These are phyloP conservation scores for Actinemys pallida DNA, from an alignment of 2,113 vertebrate genomes.

Conservation along the genomic window DNA sequence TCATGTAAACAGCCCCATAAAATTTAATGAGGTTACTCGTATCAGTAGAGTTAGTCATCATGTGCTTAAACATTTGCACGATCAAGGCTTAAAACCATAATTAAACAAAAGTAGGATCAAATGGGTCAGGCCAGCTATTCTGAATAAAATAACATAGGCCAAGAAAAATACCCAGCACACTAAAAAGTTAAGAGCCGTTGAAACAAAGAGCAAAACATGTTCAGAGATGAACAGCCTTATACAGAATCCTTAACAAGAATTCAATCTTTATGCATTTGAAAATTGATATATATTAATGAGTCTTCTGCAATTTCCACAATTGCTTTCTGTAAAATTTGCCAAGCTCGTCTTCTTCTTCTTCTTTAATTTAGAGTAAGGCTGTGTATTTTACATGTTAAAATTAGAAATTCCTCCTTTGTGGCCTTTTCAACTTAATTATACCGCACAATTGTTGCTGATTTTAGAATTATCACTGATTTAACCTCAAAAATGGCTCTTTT, in stretches of 20 bases:
- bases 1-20: neutral
- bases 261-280: slow-evolving; percentile 45
- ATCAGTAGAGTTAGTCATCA: neutral
- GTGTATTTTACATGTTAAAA: slow-evolving; percentile 63
- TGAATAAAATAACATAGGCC: neutral
- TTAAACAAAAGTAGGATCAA: neutral
- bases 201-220: neutral
- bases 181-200: neutral
- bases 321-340: slow-evolving; percentile 42
- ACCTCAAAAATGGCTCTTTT: slow-evolving; percentile 30
- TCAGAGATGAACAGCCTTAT: neutral
- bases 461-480: slow-evolving; percentile 47
- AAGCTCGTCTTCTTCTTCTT: neutral
- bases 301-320: slow-evolving; percentile 49
- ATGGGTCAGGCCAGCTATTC: neutral
- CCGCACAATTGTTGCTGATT: slow-evolving; percentile 66
- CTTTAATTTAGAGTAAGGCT: slow-evolving; percentile 20
- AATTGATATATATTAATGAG: slow-evolving; percentile 28
- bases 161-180: neutral
- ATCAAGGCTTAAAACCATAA: neutral
- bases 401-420: slow-evolving; percentile 60
- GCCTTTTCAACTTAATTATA: slow-evolving; percentile 74
- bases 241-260: neutral
- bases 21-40: neutral
- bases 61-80: neutral